phyloP scores from a whole-genome alignment of 2,797 vertebrate species.

The Mus caroli region DNA sequence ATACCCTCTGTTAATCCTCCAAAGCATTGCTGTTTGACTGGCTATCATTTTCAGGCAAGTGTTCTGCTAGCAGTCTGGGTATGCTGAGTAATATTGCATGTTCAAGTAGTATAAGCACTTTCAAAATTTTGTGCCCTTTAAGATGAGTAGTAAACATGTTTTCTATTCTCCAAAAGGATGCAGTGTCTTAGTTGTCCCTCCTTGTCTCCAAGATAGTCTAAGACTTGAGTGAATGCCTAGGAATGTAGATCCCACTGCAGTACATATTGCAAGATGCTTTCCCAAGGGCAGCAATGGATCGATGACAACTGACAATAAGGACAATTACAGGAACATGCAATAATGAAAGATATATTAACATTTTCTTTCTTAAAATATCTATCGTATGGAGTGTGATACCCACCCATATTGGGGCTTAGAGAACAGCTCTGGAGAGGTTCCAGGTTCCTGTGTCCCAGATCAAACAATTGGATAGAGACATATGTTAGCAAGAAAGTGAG shows the following conservation, averaged over 20 bases:
- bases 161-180: neutral
- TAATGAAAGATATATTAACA: too few relatives aligned
- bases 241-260: too few relatives aligned
- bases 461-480: neutral
- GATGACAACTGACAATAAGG: neutral
- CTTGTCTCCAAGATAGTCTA: neutral
- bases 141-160: neutral
- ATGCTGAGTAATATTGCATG: neutral
- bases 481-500: neutral
- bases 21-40: neutral
- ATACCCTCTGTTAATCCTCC: neutral
- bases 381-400: neutral
- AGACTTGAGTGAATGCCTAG: too few relatives aligned
- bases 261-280: too few relatives aligned
- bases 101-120: neutral
- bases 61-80: neutral
- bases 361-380: neutral
- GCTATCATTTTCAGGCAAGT: neutral
- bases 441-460: neutral
- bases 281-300: too few relatives aligned
- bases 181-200: rapidly evolving
- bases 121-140: neutral
- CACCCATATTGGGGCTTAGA: neutral
- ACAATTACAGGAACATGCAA: rapidly evolving
- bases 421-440: neutral